Evolutionary conservation across 2,113 vertebrate species (phyloP), one percentile per base, ranked within the genome.

Genomic region (Stegastes partitus): DNA sequence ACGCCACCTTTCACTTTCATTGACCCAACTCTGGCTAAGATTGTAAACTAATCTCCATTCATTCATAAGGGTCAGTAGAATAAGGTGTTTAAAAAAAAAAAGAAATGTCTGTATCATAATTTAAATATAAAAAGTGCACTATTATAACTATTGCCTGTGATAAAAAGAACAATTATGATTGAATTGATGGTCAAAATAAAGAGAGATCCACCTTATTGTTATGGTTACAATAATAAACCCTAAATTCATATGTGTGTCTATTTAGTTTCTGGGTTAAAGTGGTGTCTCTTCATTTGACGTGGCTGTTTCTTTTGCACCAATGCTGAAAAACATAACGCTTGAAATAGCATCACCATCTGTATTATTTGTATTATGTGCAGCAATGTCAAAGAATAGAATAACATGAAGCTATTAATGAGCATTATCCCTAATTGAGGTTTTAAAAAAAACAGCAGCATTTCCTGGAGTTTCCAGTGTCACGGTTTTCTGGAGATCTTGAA

Each of bases 131-230:
- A 94, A 93, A 94, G 92, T 94, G 94, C 94, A 94, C 93, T 94
- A 94, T 93, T 93, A 94, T 93, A 93, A 93, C 92, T 94, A 93
- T 94, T 94, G 94, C 93, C 92, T 94, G 94, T 94, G 94, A 93
- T 93, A 87, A 92, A 93, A 91, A 89, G 79, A 90, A 92, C 84
- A 92, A 92, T 90, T 93, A 93, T 91, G 90, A 91, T 93, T 94
- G 91, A 93, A 92, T 85, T 92, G 91, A 93, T 93, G 93, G 92
- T 94, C 79, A 91, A 93, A 94, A 92, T 91, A 92, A 91, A 92
- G 91, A 92, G 87, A 92, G 89, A 90, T 90, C 88, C 88, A 93
- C 92, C 91, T 91, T 92, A 92, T 94, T 93, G 91, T 91, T 92
- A 93, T 93, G 90, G 85, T 92, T 92, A 92, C 87, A 92, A 86